Base-by-base conservation (phyloP, 1,140 invertebrate genomes). In the Nephila pilipes region DNA sequence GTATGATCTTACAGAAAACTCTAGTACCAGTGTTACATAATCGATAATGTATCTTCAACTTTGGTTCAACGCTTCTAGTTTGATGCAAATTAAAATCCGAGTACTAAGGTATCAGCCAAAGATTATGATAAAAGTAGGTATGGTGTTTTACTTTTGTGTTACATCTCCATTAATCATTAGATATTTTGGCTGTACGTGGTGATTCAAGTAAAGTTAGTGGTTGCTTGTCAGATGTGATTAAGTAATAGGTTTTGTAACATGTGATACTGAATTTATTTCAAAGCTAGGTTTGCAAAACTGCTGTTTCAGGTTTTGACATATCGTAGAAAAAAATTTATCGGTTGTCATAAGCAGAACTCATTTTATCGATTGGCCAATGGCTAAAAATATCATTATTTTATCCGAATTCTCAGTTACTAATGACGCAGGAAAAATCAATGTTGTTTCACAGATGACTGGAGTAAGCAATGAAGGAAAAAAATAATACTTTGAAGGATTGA, bases 41-140 rank as follows among this genome's bases (percentile, higher is more conserved):
- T 75, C 25, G 65, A 75, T 75, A 75, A 75, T 29, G 69, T 75
- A 75, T 75, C 69, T 75, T 75, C 25, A 32, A 29, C 36, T n/a
- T n/a, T n/a, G 32, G 69, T 32, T 75, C 29, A 75, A 18, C 1
- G 69, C 29, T 14, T 75, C 69, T 32, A 75, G 29, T 75, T 75
- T 32, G 29, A 75, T 75, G 29, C 36, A 29, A 75, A 75, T 32
- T 32, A 75, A 75, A 29, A 75, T 75, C 29, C 69, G 36, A 75
- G 36, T 75, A 75, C 16, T 36, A 75, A 75, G 16, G 69, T 36
- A 32, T 75, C 29, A 32, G 18, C 14, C 32, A 36, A n/a, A 32
- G 69, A 75, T 75, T 75, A 32, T 18, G 69, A 36, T 75, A 32
- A 75, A 29, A 75, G 29, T 32, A 32, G 29, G 6, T 1, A 29